Percentiles rank a stretch among this genome's conserved stretches.
These are phyloP conservation scores for Tachina lurida DNA, from an alignment of 2,888 invertebrate species.

Conservation along the genomic window DNA sequence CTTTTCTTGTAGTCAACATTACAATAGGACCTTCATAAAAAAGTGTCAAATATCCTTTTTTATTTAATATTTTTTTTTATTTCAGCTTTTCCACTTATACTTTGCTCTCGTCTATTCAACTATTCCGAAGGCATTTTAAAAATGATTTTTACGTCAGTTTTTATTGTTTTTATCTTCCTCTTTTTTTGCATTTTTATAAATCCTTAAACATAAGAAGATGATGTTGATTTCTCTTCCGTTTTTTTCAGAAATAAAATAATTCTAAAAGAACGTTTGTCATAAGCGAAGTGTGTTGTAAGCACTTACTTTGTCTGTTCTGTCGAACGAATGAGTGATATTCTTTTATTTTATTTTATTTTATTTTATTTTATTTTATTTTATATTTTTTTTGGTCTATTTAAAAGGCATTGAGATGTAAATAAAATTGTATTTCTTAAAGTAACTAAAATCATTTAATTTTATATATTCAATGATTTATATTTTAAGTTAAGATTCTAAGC, in stretches of 20 bases:
- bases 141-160: constrained; percentile 31
- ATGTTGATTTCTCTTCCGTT: constrained; percentile 20
- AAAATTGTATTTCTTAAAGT: constrained; percentile 56
- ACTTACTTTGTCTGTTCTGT: constrained; percentile 27
- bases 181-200: constrained; percentile 36
- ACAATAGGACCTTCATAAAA: constrained; percentile 70
- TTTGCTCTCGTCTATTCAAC: constrained; percentile 21
- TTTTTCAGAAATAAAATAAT: constrained; percentile 23
- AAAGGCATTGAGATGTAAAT: constrained; percentile 66
- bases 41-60: constrained; percentile 72
- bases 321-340: constrained; percentile 26
- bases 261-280: constrained; percentile 33
- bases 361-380: neutral
- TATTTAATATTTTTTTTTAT: constrained; percentile 52
- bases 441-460: constrained; percentile 56
- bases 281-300: constrained; percentile 1
- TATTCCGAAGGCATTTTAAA: constrained; percentile 50
- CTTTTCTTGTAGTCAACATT: constrained; percentile 62
- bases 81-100: neutral
- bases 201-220: constrained; percentile 57
- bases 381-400: too few relatives aligned
- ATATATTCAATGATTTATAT: constrained; percentile 6
- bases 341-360: too few relatives aligned
- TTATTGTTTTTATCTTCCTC: constrained; percentile 40
- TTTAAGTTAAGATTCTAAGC: constrained; percentile 27